These are phyloP conservation scores for Nemoura dubitans DNA, from an alignment of 2,888 invertebrate genomes.

Conservation along the genomic window DNA sequence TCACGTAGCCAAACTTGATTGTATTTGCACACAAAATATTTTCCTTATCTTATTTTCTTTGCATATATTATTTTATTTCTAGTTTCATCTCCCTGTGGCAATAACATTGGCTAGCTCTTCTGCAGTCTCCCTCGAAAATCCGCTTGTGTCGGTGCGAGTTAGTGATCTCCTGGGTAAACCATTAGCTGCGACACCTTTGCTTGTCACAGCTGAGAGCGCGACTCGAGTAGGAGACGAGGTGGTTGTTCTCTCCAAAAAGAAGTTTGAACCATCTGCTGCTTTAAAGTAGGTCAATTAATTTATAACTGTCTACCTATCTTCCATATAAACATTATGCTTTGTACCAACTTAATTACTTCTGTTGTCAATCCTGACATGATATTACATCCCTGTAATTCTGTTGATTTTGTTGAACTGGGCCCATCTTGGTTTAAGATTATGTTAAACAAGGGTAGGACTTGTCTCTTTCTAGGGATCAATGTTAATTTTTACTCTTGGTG, in stretches of 20 bases:
- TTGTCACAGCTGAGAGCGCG: constrained; percentile 80
- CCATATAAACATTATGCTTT: too few relatives aligned
- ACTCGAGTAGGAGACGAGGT: constrained; percentile 77
- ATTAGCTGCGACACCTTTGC: constrained; percentile 67
- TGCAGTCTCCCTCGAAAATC: constrained; percentile 77
- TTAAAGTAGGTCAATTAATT: constrained; percentile 58
- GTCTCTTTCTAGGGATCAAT: too few relatives aligned
- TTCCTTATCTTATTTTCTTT: not conserved
- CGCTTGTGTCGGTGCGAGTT: constrained; percentile 76
- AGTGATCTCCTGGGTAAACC: constrained; percentile 80
- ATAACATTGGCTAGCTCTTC: constrained; percentile 82
- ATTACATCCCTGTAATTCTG: not conserved
- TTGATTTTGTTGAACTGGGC: not conserved
- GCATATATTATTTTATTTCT: constrained; percentile 54
- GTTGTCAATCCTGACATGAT: too few relatives aligned
- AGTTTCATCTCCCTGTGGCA: constrained; percentile 83
- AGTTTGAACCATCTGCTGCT: constrained; percentile 59
- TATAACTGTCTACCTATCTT: too few relatives aligned
- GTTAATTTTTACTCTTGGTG: too few relatives aligned
- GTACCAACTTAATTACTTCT: too few relatives aligned
- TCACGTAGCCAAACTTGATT: too few relatives aligned
- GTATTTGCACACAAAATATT: constrained; percentile 33
- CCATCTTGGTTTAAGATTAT: too few relatives aligned
- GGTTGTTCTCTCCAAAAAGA: constrained; percentile 74
- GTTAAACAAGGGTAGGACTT: too few relatives aligned